Evolutionary conservation across 2,797 vertebrate species (phyloP).

Genomic region (Cryptoprocta ferox): DNA sequence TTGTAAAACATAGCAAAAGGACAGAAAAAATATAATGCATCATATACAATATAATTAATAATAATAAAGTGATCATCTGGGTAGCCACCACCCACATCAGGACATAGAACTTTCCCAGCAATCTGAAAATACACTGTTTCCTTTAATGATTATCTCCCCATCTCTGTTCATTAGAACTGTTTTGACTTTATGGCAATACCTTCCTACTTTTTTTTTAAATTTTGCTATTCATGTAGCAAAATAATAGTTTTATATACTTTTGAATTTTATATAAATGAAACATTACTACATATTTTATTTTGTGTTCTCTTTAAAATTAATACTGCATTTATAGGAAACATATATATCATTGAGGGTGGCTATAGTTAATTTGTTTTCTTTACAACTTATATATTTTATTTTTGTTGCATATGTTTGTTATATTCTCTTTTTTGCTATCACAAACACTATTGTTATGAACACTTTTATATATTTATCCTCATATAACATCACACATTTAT

Average conservation of each 20-base stretch:
- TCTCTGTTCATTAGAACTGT: not conserved
- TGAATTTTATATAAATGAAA: not conserved
- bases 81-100: not conserved
- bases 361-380: not conserved
- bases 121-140: not conserved
- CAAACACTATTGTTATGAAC: not conserved
- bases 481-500: not conserved
- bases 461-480: not conserved
- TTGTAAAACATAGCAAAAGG: not conserved
- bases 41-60: not conserved
- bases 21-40: not conserved
- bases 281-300: not conserved
- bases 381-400: not conserved
- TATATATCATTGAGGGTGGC: not conserved
- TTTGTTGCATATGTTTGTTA: not conserved
- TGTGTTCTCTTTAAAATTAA: not conserved
- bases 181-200: not conserved
- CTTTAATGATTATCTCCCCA: not conserved
- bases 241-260: not conserved
- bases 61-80: not conserved
- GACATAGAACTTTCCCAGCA: not conserved
- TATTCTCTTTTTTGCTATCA: not conserved
- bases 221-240: not conserved
- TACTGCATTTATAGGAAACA: not conserved
- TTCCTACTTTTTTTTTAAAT: not conserved